Evolutionary conservation across 1,140 invertebrate genomes (phyloP), one percentile per base, ranked within the genome.

Genomic region (Mamestra configurata): DNA sequence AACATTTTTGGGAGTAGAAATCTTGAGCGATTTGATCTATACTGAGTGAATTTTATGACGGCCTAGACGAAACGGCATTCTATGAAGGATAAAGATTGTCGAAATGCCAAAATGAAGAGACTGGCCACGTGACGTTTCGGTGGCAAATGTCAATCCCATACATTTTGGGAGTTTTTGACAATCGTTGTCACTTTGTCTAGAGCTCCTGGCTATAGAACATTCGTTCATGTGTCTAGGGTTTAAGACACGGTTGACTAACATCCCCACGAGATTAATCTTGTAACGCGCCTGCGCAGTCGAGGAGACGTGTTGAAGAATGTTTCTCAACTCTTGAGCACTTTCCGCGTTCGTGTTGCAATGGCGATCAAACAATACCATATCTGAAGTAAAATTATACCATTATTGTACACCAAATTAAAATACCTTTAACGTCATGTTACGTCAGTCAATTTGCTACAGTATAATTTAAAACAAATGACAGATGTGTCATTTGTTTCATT

Each of bases 311-410:
- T 24, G 22, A 66, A 66, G n/a, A 40, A 20, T 37, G 15, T 61
- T 46, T 70, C 66, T 13, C 66, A 70, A 70, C 66, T 0, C 31
- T 27, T 22, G 35, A 43, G 66, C 40, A 22, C 66, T 70, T 70
- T 70, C 66, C 66, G 66, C 66, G 24, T 64, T 40, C 43, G 66
- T 70, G 40, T 31, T 61, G 66, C 40, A 70, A 70, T 27, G 4
- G 10, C 20, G 31, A 70, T 40, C 37, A 49, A 0, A 70, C 37
- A 66, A 27, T 49, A 68, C 20, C 22, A 27, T 27, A 49, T 8
- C 5, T 70, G 13, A 22, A 70, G 22, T 15, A 24, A 70, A 70
- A 70, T 31, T 70, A 13, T 43, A 46, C 40, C n/a, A 11, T 5
- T 20, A 20, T n/a, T 20, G 55, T 59, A n/a, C 7, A 11, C 61